Percentiles rank a stretch among this genome's conserved stretches.
Conservation (phyloP, 2,797 vertebrate genomes). For the Acipenser oxyrinchus region DNA sequence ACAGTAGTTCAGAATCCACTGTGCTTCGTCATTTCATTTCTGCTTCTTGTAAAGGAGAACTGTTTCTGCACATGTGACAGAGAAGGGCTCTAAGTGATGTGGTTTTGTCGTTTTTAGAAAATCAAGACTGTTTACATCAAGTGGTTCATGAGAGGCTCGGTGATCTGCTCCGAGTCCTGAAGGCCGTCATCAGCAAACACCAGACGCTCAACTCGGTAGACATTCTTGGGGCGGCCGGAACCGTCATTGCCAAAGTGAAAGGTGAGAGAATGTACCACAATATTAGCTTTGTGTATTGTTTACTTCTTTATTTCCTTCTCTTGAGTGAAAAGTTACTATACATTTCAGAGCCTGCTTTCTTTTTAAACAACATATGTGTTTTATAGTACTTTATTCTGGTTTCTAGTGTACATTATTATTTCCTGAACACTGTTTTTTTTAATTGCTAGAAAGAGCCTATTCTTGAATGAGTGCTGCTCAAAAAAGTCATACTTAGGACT, state of each 20-base stretch:
- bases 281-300: conserved; percentile 19
- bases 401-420: too few species aligned
- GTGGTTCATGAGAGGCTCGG: conserved; percentile 84
- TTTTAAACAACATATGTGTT: too few species aligned
- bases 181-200: conserved; percentile 83
- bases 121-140: conserved; percentile 78
- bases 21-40: not conserved
- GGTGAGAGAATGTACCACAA: conserved; percentile 58
- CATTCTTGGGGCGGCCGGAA: conserved; percentile 86
- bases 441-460: too few species aligned
- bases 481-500: too few species aligned
- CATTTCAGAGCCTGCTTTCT: too few species aligned
- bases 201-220: conserved; percentile 89
- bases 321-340: too few species aligned
- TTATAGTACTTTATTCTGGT: too few species aligned
- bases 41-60: not conserved
- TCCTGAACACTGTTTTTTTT: too few species aligned
- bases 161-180: conserved; percentile 81
- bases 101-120: conserved; percentile 53
- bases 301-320: too few species aligned
- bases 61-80: not conserved
- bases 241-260: conserved; percentile 89
- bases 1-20: too few species aligned
- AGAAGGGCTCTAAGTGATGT: not conserved
- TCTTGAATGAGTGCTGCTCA: too few species aligned